phyloP scores from a whole-genome alignment of 2,888 invertebrate genomes.

The Pristionchus maxplancki region DNA sequence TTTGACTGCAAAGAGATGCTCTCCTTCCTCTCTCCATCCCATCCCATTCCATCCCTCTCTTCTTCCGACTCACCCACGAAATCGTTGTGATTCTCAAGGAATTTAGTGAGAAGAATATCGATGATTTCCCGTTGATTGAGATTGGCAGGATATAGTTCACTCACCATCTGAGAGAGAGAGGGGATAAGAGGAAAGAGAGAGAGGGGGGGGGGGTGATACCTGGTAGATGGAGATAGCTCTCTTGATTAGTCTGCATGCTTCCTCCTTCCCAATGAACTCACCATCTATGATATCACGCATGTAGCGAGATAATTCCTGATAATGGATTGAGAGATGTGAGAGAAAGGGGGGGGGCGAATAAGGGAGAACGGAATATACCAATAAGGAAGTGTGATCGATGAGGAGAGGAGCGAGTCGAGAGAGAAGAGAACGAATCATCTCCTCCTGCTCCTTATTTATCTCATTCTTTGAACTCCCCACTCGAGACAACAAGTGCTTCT shows the following conservation, averaged over 20 bases:
- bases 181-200: neutral
- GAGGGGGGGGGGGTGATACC: neutral
- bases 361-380: neutral
- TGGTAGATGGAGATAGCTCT: conserved; percentile 17
- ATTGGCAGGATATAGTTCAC: conserved; percentile 1
- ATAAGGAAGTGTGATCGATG: conserved; percentile 8
- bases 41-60: too few species aligned
- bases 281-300: conserved; percentile 25
- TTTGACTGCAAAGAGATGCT: neutral
- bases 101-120: conserved; percentile 11
- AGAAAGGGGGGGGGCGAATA: too few species aligned
- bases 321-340: neutral
- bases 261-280: neutral
- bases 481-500: neutral
- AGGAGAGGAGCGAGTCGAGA: conserved; percentile 35
- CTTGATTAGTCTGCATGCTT: neutral
- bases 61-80: conserved; percentile 2
- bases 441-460: conserved; percentile 30
- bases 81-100: neutral
- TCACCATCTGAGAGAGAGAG: neutral
- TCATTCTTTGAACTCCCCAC: conserved; percentile 2
- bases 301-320: neutral
- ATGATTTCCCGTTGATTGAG: conserved; percentile 1
- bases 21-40: neutral
- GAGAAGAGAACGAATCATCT: conserved; percentile 37